Percentiles rank a stretch among this genome's conserved stretches.
phyloP scores from a whole-genome alignment of 2,113 vertebrate genomes.

The Damaliscus lunatus region DNA sequence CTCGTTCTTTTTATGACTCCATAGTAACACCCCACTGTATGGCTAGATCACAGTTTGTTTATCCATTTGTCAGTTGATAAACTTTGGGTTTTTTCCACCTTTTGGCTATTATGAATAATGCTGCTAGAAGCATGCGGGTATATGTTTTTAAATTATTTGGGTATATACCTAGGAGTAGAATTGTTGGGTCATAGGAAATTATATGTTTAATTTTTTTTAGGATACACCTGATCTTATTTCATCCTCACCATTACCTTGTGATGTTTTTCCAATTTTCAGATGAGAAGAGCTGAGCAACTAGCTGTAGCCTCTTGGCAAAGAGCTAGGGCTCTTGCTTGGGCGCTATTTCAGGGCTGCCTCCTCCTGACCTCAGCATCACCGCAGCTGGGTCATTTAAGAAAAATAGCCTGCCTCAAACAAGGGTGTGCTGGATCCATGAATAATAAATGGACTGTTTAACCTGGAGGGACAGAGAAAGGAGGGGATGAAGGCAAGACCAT shows the following conservation, averaged over 20 bases:
- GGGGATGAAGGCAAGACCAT: background rate
- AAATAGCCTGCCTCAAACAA: background rate
- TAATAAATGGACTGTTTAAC: background rate
- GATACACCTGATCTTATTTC: background rate
- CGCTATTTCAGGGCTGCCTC: too few relatives aligned
- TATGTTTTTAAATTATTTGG: too few relatives aligned
- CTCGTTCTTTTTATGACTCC: background rate
- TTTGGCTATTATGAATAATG: background rate
- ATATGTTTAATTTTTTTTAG: background rate
- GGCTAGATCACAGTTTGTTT: too few relatives aligned
- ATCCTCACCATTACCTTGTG: background rate
- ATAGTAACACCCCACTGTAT: fast-evolving
- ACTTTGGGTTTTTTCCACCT: background rate
- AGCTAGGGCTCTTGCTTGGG: background rate
- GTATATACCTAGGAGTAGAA: background rate
- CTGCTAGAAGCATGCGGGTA: too few relatives aligned
- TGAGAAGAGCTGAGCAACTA: background rate
- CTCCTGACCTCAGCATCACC: background rate
- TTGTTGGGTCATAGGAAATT: background rate
- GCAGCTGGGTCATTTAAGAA: background rate
- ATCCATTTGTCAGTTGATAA: background rate
- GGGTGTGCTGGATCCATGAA: background rate
- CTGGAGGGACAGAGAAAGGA: background rate
- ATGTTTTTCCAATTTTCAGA: background rate
- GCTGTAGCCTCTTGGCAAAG: background rate